Base-by-base conservation (phyloP, 2,113 vertebrate species). In the Mesoclemmys tuberculata region DNA sequence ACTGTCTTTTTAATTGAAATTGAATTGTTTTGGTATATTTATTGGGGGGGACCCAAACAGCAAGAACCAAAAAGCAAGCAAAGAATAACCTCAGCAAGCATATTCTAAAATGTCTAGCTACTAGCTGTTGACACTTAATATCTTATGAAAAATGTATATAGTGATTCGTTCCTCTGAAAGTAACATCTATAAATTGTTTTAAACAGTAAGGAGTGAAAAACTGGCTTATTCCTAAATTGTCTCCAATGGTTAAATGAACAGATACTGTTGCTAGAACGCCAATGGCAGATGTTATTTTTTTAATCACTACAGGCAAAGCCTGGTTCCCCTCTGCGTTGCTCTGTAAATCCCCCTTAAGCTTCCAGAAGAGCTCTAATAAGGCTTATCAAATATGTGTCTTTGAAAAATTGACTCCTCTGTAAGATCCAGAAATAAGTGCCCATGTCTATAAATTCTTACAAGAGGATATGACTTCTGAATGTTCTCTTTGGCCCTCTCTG, bases 271-370 rank as follows among this genome's bases (percentile, higher is more conserved):
- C 48, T 89, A 83, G 51, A 92, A 93, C 89, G 3, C 9, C 21
- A 90, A 71, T 52, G n/a, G 18, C n/a, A 89, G 61, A 77, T 79
- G 41, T 58, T 92, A 10, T 48, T 82, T 97, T 71, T 92, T 90
- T 44, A 87, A 85, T 13, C 46, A 31, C 82, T 64, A 55, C 31
- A 82, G 84, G 7, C 0, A 90, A 89, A 95, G 1, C 4, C 4
- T 92, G 71, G 55, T 5, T 85, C 78, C 8, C 55, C 8, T 79
- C 6, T 54, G 64, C 46, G 91, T 5, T 1, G 51, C 8, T 51
- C 78, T 4, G 6, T 55, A 80, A 89, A 92, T 46, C 2, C 11
- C 22, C 19, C 78, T 78, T 71, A 90, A 82, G 35, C 24, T 93
- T 94, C 46, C 61, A 89, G 4, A 4, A 86, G 44, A 79, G 4